Percentiles rank a stretch among this genome's conserved stretches.
Evolutionary conservation across 2,797 vertebrate genomes (phyloP).

Genomic region (Clarias platycephalus): DNA sequence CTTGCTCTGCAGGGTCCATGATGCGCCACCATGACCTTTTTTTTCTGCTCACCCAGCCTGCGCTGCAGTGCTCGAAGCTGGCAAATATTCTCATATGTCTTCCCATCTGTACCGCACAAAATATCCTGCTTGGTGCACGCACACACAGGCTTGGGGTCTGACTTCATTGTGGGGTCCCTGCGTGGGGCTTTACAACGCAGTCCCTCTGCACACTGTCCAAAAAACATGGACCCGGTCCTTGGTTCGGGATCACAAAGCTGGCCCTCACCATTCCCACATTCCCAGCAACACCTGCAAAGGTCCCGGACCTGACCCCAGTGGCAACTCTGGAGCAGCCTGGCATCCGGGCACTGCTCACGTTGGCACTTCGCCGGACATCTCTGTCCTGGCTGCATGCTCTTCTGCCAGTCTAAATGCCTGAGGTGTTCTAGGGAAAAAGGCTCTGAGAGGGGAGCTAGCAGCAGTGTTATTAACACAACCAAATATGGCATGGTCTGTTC

Average conservation of each 20-base stretch:
- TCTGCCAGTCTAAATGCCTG: conserved; percentile 52
- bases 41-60: conserved; percentile 34
- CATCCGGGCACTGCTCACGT: conserved; percentile 53
- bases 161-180: conserved; percentile 22
- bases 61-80: conserved; percentile 56
- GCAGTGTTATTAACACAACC: conserved; percentile 25
- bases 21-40: conserved; percentile 50
- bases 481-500: conserved; percentile 41
- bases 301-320: conserved; percentile 55
- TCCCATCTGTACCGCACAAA: conserved; percentile 61
- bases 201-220: conserved; percentile 59
- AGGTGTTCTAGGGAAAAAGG: conserved; percentile 41
- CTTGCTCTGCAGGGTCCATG: conserved; percentile 60
- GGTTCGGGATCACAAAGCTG: conserved; percentile 60
- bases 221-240: conserved; percentile 40
- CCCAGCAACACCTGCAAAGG: conserved; percentile 64
- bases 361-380: conserved; percentile 56
- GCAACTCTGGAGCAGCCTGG: conserved; percentile 53
- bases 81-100: conserved; percentile 63
- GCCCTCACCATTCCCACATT: conserved; percentile 65
- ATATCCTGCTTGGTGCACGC: conserved; percentile 58
- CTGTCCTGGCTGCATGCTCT: conserved; percentile 21
- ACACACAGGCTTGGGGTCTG: conserved; percentile 55
- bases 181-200: conserved; percentile 53
- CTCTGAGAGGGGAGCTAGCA: conserved; percentile 40